These are phyloP conservation scores for Notoglanidium macrostoma DNA, from an alignment of 2,797 vertebrate species.

Conservation along the genomic window DNA sequence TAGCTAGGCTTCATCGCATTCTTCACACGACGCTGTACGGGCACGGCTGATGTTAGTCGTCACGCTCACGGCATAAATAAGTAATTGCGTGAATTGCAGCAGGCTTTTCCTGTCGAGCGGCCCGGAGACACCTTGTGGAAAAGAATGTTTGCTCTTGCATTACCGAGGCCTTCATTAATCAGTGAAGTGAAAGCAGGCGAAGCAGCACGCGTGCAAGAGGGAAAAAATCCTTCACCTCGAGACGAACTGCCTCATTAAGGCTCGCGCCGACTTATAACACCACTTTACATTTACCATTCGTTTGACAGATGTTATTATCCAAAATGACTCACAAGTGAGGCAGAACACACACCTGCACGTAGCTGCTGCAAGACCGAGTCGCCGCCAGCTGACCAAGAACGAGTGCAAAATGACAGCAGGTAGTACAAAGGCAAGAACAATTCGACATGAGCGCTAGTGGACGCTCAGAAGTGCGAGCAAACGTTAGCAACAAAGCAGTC, in stretches of 20 bases:
- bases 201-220: neutral
- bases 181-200: neutral
- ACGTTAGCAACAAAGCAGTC: neutral
- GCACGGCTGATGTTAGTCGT: neutral
- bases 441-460: neutral
- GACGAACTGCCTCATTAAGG: constrained; percentile 10
- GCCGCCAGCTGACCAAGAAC: neutral
- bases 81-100: neutral
- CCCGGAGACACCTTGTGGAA: neutral
- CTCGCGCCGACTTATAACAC: constrained; percentile 7
- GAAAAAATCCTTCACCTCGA: neutral
- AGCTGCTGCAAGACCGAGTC: neutral
- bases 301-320: constrained; percentile 19
- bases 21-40: neutral
- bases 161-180: neutral
- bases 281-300: constrained; percentile 12
- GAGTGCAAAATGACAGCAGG: neutral
- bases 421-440: neutral
- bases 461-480: neutral
- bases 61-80: neutral
- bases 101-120: constrained; percentile 2
- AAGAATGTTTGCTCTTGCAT: neutral
- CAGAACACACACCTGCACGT: neutral
- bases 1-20: neutral
- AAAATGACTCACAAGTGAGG: neutral